A percentile compares a stretch with the other conserved stretches of the same genome.
These are phyloP conservation scores for Erpetoichthys calabaricus DNA, from an alignment of 2,797 vertebrate genomes.

Conservation along the genomic window DNA sequence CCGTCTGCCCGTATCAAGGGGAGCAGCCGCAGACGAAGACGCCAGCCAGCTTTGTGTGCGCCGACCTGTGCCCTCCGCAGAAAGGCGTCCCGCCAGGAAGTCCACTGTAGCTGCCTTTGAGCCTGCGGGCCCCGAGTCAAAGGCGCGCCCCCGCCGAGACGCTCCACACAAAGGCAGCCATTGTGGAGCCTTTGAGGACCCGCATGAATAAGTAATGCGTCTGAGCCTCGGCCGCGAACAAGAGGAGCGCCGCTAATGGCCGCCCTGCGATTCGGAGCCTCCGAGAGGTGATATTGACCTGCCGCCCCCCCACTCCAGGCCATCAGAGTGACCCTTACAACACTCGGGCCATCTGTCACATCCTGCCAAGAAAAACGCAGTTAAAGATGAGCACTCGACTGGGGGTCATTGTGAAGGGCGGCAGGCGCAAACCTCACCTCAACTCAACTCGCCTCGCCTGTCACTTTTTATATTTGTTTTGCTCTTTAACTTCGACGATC, in stretches of 20 bases:
- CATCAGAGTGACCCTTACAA: slow-evolving; percentile 10
- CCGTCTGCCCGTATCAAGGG: neutral
- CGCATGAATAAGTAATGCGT: neutral
- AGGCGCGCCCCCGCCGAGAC: no score
- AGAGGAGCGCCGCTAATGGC: neutral
- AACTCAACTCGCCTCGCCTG: neutral
- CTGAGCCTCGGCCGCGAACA: neutral
- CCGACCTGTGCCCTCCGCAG: neutral
- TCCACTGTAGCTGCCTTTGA: neutral
- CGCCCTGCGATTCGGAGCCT: slow-evolving; percentile 23
- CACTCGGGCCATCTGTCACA: slow-evolving; percentile 20
- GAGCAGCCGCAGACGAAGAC: neutral
- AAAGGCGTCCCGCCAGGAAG: neutral
- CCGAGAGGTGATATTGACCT: slow-evolving; percentile 31
- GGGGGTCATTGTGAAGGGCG: slow-evolving; percentile 18
- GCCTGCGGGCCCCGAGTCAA: no score
- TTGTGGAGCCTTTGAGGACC: neutral
- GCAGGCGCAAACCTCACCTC: slow-evolving; percentile 15
- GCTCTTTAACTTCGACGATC: no score
- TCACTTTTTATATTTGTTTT: neutral
- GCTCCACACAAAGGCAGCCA: no score
- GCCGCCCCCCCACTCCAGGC: slow-evolving; percentile 27
- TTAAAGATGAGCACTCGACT: slow-evolving; percentile 18
- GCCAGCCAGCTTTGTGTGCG: neutral
- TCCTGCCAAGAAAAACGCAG: slow-evolving; percentile 21